Evolutionary conservation across 2,797 vertebrate genomes (phyloP).

Genomic region (Manis crassicaudata): DNA sequence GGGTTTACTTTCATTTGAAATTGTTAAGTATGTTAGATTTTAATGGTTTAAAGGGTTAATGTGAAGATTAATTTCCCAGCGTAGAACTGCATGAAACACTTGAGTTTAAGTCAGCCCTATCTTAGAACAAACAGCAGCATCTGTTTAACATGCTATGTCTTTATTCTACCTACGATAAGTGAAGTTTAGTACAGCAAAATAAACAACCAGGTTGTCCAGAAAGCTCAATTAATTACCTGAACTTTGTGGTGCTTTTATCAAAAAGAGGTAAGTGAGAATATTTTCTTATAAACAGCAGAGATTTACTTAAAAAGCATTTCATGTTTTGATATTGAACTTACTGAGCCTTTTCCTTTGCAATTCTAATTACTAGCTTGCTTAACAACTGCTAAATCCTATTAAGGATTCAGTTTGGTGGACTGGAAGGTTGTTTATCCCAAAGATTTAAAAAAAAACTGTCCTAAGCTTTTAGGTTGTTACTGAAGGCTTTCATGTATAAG

Average conservation of each 20-base stretch:
- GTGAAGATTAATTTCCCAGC: neutral
- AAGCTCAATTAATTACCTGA: neutral
- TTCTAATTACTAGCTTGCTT: neutral
- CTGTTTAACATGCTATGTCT: conserved; percentile 20
- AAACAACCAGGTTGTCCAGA: neutral
- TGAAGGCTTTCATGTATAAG: neutral
- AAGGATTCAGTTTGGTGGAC: neutral
- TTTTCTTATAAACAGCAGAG: neutral
- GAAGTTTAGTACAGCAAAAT: neutral
- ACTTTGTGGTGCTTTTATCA: neutral
- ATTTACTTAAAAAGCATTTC: conserved; percentile 23
- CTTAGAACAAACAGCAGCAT: neutral
- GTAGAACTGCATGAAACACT: neutral
- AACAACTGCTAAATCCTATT: neutral
- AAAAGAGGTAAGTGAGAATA: conserved; percentile 7
- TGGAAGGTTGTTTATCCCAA: neutral
- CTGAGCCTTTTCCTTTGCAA: neutral
- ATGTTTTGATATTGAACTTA: neutral
- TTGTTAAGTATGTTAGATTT: conserved; percentile 20
- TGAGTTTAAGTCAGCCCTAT: neutral
- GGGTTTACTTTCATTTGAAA: conserved; percentile 17
- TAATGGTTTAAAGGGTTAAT: neutral
- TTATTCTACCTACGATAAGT: neutral
- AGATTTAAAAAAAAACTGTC: neutral
- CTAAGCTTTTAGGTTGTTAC: neutral